Evolutionary conservation across 2,113 vertebrate genomes (phyloP).

Genomic region (Stomatorhinus ivindoensis): DNA sequence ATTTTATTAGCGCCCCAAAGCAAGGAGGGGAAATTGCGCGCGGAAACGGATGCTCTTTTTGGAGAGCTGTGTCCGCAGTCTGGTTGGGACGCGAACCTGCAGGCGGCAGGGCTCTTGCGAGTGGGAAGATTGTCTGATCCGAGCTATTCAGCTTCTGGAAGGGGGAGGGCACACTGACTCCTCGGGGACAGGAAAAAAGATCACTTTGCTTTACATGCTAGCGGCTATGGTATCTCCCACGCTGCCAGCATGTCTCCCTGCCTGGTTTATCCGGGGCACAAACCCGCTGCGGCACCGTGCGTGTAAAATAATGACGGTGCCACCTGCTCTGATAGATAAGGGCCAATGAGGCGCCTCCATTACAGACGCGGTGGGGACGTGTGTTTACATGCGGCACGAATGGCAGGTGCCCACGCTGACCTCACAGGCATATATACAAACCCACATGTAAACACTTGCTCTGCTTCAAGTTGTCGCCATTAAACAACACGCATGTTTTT

Average conservation of each 20-base stretch:
- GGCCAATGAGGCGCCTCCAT: background rate
- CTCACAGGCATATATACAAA: background rate
- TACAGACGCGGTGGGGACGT: background rate
- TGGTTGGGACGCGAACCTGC: background rate
- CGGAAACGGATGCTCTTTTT: conserved; percentile 32
- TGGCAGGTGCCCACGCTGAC: background rate
- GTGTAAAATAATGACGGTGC: background rate
- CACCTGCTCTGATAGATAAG: conserved; percentile 21
- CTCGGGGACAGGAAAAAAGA: background rate
- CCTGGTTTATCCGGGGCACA: background rate
- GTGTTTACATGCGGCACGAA: background rate
- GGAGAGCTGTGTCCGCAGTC: background rate
- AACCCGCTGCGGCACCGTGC: background rate
- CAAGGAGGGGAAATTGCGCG: conserved; percentile 46
- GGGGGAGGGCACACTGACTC: conserved; percentile 21
- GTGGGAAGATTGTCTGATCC: background rate
- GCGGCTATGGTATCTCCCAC: background rate
- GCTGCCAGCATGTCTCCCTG: background rate
- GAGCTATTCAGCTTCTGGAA: background rate
- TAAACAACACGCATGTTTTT: background rate
- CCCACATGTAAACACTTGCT: background rate
- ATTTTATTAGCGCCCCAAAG: conserved; percentile 51
- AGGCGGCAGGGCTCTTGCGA: background rate
- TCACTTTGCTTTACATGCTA: background rate
- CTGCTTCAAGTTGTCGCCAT: background rate